These are phyloP conservation scores for Diprion similis DNA, from an alignment of 1,140 invertebrate genomes.

Conservation along the genomic window DNA sequence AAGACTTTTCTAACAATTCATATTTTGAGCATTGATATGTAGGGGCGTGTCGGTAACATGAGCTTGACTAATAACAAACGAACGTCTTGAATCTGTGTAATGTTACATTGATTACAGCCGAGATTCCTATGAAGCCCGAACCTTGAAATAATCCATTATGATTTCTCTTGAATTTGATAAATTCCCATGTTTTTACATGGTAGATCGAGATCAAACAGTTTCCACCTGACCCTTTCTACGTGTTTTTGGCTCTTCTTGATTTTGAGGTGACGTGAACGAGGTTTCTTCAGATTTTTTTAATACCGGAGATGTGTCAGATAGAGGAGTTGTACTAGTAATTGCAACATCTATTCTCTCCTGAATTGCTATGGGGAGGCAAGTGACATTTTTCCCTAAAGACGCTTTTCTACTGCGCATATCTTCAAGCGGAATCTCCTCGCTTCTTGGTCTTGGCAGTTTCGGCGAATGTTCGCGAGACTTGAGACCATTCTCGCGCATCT, in stretches of 20 bases:
- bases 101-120: neutral
- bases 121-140: neutral
- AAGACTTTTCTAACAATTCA: neutral
- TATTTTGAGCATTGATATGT: neutral
- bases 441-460: conserved; percentile 74
- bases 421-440: conserved; percentile 86
- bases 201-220: conserved; percentile 67
- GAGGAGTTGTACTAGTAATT: conserved; percentile 43
- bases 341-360: conserved; percentile 33
- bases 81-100: neutral
- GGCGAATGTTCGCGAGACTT: conserved; percentile 76
- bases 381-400: conserved; percentile 39
- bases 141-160: neutral
- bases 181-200: conserved; percentile 28
- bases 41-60: neutral
- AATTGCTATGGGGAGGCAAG: conserved; percentile 25
- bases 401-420: conserved; percentile 67
- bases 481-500: conserved; percentile 43
- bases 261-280: conserved; percentile 71
- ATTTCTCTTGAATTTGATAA: neutral
- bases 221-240: conserved; percentile 71
- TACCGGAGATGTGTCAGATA: conserved; percentile 29
- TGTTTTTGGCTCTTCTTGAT: conserved; percentile 50
- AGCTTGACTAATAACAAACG: neutral
- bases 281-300: conserved; percentile 69